Conservation (phyloP, 2,113 vertebrate genomes). For the Potamarius usumacintae region DNA sequence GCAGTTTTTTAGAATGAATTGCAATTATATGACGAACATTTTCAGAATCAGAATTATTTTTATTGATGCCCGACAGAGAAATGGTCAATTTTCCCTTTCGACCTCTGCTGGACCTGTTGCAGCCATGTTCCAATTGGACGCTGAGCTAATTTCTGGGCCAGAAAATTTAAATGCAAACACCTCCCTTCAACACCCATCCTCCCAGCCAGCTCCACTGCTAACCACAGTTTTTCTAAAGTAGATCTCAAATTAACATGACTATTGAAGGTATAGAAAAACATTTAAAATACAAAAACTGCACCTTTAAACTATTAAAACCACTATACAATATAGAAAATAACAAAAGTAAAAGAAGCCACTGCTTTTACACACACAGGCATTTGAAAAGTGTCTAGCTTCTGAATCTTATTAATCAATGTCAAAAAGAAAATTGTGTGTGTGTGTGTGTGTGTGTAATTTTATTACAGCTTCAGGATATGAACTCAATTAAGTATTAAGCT, state of each 20-base stretch:
- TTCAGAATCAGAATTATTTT: too few relatives aligned
- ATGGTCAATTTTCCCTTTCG: not conserved
- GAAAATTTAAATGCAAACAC: not conserved
- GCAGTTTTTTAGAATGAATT: not conserved
- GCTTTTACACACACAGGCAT: not conserved
- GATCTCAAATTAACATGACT: not conserved
- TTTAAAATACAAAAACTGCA: not conserved
- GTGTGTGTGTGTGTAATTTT: not conserved
- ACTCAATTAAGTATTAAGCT: not conserved
- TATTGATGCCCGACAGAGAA: too few relatives aligned
- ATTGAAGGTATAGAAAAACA: not conserved
- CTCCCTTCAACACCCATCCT: too few relatives aligned
- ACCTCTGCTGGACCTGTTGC: not conserved
- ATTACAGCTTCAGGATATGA: not conserved
- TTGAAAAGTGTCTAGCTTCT: not conserved
- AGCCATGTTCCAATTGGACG: not conserved
- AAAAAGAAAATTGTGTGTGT: not conserved
- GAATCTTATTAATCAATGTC: not conserved
- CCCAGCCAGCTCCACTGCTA: not conserved
- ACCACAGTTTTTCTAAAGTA: not conserved
- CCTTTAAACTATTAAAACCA: not conserved
- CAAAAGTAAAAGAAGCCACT: not conserved
- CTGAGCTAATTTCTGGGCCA: not conserved
- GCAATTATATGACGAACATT: not conserved
- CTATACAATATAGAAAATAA: not conserved